Conservation (phyloP, 1,140 invertebrate genomes). For the Pseudomyrmex concolor region DNA sequence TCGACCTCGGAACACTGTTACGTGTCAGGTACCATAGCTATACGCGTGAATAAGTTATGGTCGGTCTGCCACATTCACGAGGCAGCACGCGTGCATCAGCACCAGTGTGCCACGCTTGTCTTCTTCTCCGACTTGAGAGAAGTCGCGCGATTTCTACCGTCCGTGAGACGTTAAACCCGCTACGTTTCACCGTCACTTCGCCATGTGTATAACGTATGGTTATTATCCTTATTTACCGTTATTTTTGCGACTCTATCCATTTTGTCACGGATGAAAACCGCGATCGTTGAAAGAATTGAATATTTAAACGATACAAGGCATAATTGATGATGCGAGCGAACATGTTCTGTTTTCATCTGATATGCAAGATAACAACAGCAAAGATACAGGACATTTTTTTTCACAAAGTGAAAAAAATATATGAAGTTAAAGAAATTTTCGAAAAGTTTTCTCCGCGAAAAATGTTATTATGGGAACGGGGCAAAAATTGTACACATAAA, state of each 20-base stretch:
- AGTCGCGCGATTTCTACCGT: constrained; percentile 60
- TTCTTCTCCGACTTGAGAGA: constrained; percentile 18
- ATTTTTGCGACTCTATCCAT: constrained; percentile 17
- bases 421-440: not conserved
- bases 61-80: constrained; percentile 71
- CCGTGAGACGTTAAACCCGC: constrained; percentile 60
- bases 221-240: constrained; percentile 47
- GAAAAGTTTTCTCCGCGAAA: not conserved
- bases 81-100: constrained; percentile 73
- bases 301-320: not conserved
- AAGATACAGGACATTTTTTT: too few species aligned
- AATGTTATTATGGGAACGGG: not conserved
- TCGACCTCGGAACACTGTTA: constrained; percentile 74
- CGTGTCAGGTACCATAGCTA: constrained; percentile 74
- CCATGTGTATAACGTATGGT: constrained; percentile 13
- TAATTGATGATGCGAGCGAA: constrained; percentile 12
- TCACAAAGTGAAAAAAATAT: too few species aligned
- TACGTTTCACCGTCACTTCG: constrained; percentile 49
- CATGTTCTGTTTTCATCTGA: not conserved
- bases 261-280: constrained; percentile 28
- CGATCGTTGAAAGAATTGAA: constrained; percentile 10
- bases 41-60: constrained; percentile 76
- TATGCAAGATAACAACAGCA: not conserved
- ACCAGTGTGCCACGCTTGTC: constrained; percentile 50
- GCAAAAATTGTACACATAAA: not conserved